These are phyloP conservation scores for Silurus asotus DNA, from an alignment of 2,113 vertebrate species.

Conservation along the genomic window DNA sequence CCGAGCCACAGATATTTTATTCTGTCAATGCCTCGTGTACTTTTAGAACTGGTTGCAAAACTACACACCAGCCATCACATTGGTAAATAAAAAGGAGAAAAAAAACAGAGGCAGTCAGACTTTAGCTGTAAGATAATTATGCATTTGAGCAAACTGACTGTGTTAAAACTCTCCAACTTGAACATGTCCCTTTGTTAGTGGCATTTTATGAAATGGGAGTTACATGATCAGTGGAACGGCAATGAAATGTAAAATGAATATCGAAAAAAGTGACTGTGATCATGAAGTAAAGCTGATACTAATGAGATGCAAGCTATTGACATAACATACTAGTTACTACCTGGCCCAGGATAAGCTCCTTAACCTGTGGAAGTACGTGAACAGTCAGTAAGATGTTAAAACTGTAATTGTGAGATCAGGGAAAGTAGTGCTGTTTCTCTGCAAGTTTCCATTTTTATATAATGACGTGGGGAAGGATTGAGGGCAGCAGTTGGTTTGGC, in stretches of 20 bases:
- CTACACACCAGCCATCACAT: neutral
- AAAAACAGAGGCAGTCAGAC: neutral
- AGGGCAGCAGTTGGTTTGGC: slow-evolving; percentile 15
- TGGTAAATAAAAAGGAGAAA: neutral
- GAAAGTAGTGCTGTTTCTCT: slow-evolving; percentile 5
- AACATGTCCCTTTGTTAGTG: neutral
- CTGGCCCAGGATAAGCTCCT: slow-evolving; percentile 76
- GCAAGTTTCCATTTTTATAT: slow-evolving; percentile 8
- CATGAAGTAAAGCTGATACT: neutral
- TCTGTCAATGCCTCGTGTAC: neutral
- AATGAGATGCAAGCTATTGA: slow-evolving; percentile 7
- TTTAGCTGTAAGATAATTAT: neutral
- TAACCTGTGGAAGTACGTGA: slow-evolving; percentile 73
- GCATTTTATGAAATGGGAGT: neutral
- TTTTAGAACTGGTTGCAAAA: neutral
- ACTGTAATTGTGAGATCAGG: slow-evolving; percentile 68
- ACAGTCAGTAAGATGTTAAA: slow-evolving; percentile 43
- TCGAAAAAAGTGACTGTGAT: neutral
- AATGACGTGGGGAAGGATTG: slow-evolving; percentile 12
- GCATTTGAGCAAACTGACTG: neutral
- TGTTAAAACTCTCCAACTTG: neutral
- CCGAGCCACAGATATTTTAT: neutral
- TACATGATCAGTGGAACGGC: neutral
- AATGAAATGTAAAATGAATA: neutral
- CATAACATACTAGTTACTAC: slow-evolving; percentile 61